Evolutionary conservation across 1,140 invertebrate genomes (phyloP), one percentile per base, ranked within the genome.

Genomic region (Mercenaria mercenaria): DNA sequence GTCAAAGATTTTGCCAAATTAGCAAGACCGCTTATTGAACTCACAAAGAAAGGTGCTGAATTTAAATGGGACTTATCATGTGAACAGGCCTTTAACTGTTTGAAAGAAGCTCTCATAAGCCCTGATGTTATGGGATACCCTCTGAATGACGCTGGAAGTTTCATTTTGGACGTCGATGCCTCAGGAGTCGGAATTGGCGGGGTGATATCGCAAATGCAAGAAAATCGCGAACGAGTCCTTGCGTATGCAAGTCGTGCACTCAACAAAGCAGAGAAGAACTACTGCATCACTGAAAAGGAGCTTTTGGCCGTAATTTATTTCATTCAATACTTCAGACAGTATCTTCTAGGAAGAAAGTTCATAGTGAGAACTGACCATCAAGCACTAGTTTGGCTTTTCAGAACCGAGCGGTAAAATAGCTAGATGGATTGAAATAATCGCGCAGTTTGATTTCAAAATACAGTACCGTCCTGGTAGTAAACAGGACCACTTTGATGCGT

Each of bases 251-350:
- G 90, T 69, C 43, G 52, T 26, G 26, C 77, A 1, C 86, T 94
- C 3, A 91, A 79, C 52, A 85, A 52, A 29, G 90, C 95, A 15
- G 96, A 97, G 92, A 88, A 93, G 84, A 96, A 96, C 18, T 97
- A 97, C 91, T 92, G 92, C 64, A 77, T 84, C 1, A 92, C 92
- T 23, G 10, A 85, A 15, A 92, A 82, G 64, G 91, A 93, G 79
- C 74, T 93, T 11, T 76, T 91, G 6, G 91, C 92, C 18, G 69
- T 91, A 8, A 50, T 92, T 20, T 43, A 32, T 50, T 77, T 43
- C 13, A 39, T 91, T 20, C 76, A 87, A 59, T 26, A 90, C 13
- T 92, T 93, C 59, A 37, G 88, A 32, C 59, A 61, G 18, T 92
- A 92, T 56, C 64, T 93, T 18, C 83, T 76, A 34, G 88, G 92